A percentile compares a stretch with the other conserved stretches of the same genome.
phyloP scores from a whole-genome alignment of 2,888 invertebrate species.

The Pachycephus smyrnensis region DNA sequence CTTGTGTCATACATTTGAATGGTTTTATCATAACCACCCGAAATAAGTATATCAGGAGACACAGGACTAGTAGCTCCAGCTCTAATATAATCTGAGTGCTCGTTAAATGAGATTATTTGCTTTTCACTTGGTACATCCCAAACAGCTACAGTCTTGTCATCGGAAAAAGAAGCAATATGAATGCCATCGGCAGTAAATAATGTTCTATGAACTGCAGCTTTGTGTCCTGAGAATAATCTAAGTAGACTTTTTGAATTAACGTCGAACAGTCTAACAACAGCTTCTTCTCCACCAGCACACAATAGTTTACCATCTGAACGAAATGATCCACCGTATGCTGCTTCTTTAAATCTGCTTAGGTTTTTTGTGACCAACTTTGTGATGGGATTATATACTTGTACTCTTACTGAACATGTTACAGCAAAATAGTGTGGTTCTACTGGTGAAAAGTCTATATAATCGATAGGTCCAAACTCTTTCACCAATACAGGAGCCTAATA shows the following conservation, averaged over 20 bases:
- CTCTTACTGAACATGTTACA: constrained; percentile 90
- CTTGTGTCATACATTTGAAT: constrained; percentile 91
- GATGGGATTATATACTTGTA: constrained; percentile 87
- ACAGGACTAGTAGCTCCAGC: constrained; percentile 85
- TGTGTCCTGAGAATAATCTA: constrained; percentile 88
- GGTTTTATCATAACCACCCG: constrained; percentile 90
- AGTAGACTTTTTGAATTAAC: constrained; percentile 84
- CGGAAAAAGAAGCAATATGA: constrained; percentile 88
- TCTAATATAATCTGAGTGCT: constrained; percentile 85
- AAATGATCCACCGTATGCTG: constrained; percentile 88
- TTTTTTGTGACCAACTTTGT: constrained; percentile 86
- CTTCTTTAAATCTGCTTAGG: constrained; percentile 84
- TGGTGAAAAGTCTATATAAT: constrained; percentile 91
- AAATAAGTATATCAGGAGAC: constrained; percentile 80
- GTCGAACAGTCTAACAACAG: constrained; percentile 89
- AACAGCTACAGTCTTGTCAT: constrained; percentile 87
- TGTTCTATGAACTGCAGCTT: constrained; percentile 83
- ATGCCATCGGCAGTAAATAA: constrained; percentile 84
- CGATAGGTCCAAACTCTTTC: constrained; percentile 93
- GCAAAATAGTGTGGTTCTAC: constrained; percentile 91
- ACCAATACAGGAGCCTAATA: constrained; percentile 83
- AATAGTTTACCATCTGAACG: constrained; percentile 85
- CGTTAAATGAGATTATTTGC: constrained; percentile 74
- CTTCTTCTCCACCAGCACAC: constrained; percentile 92
- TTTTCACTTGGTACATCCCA: constrained; percentile 94